Base-by-base conservation (phyloP, 2,113 vertebrate species). In the Alouatta palliata region DNA sequence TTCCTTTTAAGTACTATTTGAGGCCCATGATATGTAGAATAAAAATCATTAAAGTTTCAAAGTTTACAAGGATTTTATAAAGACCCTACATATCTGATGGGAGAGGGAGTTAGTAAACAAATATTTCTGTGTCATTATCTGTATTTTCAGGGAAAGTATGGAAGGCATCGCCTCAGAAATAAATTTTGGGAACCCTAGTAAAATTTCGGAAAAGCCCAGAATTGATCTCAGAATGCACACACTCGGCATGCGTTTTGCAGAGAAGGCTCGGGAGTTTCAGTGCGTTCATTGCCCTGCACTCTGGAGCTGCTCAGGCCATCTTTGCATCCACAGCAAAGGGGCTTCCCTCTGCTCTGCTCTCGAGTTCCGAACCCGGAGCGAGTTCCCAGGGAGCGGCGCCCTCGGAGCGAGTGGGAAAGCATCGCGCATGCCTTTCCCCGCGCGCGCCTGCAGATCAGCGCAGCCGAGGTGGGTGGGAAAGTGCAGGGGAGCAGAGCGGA, bases 381-480 rank as follows among this genome's bases (percentile, higher is more conserved):
- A 88, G 61, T 32, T 2, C 25, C 9, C 23, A 64, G 8, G 23
- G 8, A 40, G 32, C 76, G 82, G 25, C 0, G 1, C 49, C 77
- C 1, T 2, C 77, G n/a, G 49, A 81, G 47, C n/a, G 37, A 11
- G 9, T 77, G 88, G 87, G 37, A 43, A 85, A 40, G 47, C 37
- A 35, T 3, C 30, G 0, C 2, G 79, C 94, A 14, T 1, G n/a
- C 95, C 83, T 70, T 8, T 19, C 64, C 45, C 58, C 87, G 23
- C 8, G 11, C 5, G 11, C 89, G 2, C 49, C 87, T 61, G 88
- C 23, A 9, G 89, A 79, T 83, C 83, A 4, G 47, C 81, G 82
- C 21, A 0, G 17, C 66, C 80, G 43, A 91, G 90, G 97, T 95
- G 96, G 97, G 97, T 52, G 97, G 90, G 76, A 66, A 68, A 76